Evolutionary conservation across 2,113 vertebrate species (phyloP).

Genomic region (Petrocephalus zakoni): DNA sequence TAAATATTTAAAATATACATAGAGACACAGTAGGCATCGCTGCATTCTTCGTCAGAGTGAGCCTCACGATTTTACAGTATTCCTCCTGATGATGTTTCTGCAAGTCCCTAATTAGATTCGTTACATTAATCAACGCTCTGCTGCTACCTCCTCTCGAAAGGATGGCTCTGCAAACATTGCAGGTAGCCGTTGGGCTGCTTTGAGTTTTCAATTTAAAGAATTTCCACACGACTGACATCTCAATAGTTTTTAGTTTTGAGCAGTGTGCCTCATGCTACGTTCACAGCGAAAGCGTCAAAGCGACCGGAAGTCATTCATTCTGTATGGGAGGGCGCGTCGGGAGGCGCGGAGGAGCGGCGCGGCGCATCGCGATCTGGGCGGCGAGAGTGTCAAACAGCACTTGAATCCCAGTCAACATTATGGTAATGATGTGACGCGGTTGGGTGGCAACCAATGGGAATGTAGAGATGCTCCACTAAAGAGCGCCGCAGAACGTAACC

Average conservation of each 20-base stretch:
- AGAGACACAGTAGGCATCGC: neutral
- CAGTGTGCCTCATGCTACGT: too few relatives aligned
- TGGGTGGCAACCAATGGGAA: too few relatives aligned
- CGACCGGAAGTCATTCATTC: too few relatives aligned
- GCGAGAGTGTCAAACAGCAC: too few relatives aligned
- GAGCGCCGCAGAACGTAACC: too few relatives aligned
- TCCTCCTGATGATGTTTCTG: neutral
- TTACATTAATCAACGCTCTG: neutral
- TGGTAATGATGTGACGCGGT: too few relatives aligned
- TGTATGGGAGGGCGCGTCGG: too few relatives aligned
- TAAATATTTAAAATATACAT: neutral
- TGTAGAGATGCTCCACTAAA: too few relatives aligned
- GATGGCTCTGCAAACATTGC: neutral
- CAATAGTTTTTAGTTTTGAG: neutral
- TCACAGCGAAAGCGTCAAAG: too few relatives aligned
- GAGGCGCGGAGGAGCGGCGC: too few relatives aligned
- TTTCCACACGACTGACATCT: neutral
- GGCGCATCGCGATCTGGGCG: too few relatives aligned
- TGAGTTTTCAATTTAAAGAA: neutral
- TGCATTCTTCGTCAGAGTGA: neutral
- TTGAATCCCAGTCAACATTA: too few relatives aligned
- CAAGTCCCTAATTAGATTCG: neutral
- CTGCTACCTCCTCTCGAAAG: neutral
- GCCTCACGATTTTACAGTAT: neutral
- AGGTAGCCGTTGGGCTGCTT: neutral